Percentiles rank a stretch among this genome's conserved stretches.
Evolutionary conservation across 1,140 invertebrate species (phyloP).

Genomic region (Cydia amplana): DNA sequence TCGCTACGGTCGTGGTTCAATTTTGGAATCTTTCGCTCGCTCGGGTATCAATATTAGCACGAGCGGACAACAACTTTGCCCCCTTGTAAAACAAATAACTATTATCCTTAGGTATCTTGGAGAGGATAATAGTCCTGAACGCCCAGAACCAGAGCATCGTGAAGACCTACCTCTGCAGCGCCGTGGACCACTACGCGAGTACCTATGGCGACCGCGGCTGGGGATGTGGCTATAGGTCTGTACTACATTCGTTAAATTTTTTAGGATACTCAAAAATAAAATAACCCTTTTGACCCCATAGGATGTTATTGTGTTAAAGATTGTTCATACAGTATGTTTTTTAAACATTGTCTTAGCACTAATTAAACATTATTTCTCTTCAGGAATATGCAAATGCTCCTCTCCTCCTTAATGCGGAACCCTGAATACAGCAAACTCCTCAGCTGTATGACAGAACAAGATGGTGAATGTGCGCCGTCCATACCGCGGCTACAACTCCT

Average conservation of each 20-base stretch:
- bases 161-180: constrained; percentile 86
- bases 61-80: too few relatives aligned
- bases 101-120: constrained; percentile 85
- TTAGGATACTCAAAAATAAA: too few relatives aligned
- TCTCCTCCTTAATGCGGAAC: constrained; percentile 89
- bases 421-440: constrained; percentile 86
- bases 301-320: too few relatives aligned
- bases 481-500: constrained; percentile 90
- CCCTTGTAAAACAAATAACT: too few relatives aligned
- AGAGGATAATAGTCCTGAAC: constrained; percentile 85
- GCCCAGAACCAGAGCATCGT: constrained; percentile 84
- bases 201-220: constrained; percentile 94
- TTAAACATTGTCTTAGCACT: neutral
- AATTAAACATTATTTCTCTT: neutral
- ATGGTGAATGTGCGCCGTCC: constrained; percentile 86
- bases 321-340: too few relatives aligned
- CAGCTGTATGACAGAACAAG: constrained; percentile 72
- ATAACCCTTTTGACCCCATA: too few relatives aligned
- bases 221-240: constrained; percentile 89
- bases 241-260: neutral
- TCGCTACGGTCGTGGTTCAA: too few relatives aligned
- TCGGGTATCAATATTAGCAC: too few relatives aligned
- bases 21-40: too few relatives aligned
- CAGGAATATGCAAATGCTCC: constrained; percentile 94
- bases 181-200: constrained; percentile 91